These are phyloP conservation scores for Muscicapa striata DNA, from an alignment of 2,797 vertebrate genomes.

Conservation along the genomic window DNA sequence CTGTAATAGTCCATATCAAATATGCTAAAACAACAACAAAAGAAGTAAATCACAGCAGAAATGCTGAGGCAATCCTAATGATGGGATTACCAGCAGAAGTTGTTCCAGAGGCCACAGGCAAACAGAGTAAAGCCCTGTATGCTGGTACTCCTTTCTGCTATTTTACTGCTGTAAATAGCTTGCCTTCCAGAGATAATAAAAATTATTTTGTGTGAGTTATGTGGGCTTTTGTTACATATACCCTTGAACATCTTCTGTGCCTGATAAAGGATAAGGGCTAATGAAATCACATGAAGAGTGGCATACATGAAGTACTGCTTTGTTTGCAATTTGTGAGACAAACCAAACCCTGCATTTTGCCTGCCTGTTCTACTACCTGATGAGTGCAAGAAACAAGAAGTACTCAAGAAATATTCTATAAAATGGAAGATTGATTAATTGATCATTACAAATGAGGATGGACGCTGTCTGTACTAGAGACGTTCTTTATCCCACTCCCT, in stretches of 20 bases:
- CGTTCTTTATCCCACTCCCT: neutral
- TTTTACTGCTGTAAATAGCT: slow-evolving; percentile 24
- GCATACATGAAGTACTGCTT: neutral
- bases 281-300: neutral
- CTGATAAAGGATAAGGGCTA: slow-evolving; percentile 29
- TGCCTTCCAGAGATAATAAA: slow-evolving; percentile 24
- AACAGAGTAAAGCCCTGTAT: slow-evolving; percentile 11
- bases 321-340: neutral
- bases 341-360: neutral
- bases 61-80: neutral
- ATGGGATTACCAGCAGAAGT: slow-evolving; percentile 42
- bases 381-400: neutral
- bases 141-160: slow-evolving; percentile 32
- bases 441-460: neutral
- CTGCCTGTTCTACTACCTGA: neutral
- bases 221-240: neutral
- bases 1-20: neutral
- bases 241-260: slow-evolving; percentile 36
- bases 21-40: neutral
- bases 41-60: slow-evolving; percentile 6
- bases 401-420: neutral
- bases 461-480: neutral
- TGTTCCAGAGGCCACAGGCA: slow-evolving; percentile 40
- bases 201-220: slow-evolving; percentile 6
- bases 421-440: neutral